Conservation (phyloP, 2,888 invertebrate species). For the Lasioglossum calceatum region DNA sequence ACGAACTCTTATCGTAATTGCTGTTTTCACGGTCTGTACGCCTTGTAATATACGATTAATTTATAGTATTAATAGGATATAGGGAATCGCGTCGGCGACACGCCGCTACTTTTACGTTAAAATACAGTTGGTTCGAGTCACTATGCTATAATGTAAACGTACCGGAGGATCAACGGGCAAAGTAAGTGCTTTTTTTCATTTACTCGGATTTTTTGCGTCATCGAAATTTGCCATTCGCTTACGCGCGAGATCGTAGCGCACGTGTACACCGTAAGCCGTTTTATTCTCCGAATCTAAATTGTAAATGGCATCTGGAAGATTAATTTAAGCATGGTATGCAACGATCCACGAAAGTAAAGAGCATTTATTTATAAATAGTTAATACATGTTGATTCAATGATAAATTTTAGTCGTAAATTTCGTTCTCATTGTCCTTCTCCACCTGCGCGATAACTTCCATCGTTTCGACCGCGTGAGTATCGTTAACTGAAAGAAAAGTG, state of each 20-base stretch:
- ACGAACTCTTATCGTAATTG: conserved; percentile 35
- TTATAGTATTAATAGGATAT: conserved; percentile 19
- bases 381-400: background rate
- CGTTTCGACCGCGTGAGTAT: conserved; percentile 33
- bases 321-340: conserved; percentile 41
- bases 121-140: conserved; percentile 28
- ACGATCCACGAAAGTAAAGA: conserved; percentile 37
- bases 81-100: conserved; percentile 3
- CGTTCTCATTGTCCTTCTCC: conserved; percentile 52
- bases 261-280: conserved; percentile 54
- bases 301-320: conserved; percentile 61
- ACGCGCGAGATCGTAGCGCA: background rate
- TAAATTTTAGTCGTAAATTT: conserved; percentile 57
- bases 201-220: background rate
- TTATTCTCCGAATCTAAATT: conserved; percentile 39
- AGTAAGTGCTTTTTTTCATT: background rate
- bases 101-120: conserved; percentile 12
- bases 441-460: conserved; percentile 61
- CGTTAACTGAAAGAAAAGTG: conserved; percentile 63
- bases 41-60: conserved; percentile 32
- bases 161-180: background rate
- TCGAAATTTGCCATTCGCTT: background rate
- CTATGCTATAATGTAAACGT: conserved; percentile 1
- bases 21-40: conserved; percentile 4
- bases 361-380: conserved; percentile 58